Evolutionary conservation across 2,113 vertebrate genomes (phyloP).

Genomic region (Ammospiza caudacuta): DNA sequence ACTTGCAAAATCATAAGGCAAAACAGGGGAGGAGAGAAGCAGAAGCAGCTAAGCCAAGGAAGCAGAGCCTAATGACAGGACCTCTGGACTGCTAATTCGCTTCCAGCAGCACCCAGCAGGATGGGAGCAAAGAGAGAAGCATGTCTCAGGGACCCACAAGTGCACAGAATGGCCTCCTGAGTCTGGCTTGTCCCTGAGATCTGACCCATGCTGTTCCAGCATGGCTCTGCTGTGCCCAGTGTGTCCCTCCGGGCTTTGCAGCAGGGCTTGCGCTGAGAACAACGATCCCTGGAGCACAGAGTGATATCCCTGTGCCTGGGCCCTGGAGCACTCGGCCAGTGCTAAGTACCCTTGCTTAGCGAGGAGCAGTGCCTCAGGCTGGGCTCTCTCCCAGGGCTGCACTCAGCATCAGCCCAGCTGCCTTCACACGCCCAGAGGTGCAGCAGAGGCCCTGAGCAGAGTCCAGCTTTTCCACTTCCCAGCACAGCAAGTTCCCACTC

Average conservation of each 20-base stretch:
- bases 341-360: neutral
- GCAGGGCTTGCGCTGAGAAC: neutral
- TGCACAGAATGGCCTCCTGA: neutral
- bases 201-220: neutral
- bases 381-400: neutral
- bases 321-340: neutral
- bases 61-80: neutral
- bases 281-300: neutral
- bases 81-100: neutral
- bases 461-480: neutral
- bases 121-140: neutral
- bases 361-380: neutral
- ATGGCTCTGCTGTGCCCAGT: neutral
- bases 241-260: neutral
- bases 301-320: neutral
- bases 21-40: neutral
- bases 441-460: neutral
- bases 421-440: neutral
- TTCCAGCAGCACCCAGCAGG: neutral
- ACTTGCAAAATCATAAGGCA: neutral
- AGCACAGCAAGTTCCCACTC: neutral
- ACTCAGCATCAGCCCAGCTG: conserved; percentile 7
- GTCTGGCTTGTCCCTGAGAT: neutral
- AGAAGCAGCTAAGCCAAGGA: neutral
- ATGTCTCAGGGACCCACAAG: neutral